phyloP scores from a whole-genome alignment of 2,113 vertebrate genomes.

The Silurus asotus region DNA sequence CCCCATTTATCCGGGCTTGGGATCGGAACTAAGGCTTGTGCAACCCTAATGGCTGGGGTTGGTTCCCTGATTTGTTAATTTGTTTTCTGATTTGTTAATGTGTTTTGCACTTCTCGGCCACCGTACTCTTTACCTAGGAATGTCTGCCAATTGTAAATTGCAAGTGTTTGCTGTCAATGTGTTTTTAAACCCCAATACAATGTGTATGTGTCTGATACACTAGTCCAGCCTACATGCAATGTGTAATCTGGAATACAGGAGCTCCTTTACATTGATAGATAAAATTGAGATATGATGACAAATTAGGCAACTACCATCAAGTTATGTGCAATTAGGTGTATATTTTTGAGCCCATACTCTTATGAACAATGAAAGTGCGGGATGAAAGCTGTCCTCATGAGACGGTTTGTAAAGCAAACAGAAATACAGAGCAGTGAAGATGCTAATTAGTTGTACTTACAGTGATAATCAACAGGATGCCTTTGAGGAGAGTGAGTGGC shows the following conservation, averaged over 20 bases:
- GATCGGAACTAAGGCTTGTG: no score
- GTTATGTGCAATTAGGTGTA: neutral
- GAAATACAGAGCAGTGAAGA: neutral
- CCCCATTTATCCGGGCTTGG: no score
- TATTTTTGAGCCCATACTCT: neutral
- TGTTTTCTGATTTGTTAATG: no score
- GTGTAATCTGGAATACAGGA: neutral
- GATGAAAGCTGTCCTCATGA: neutral
- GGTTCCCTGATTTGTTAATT: no score
- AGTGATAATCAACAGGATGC: constrained; percentile 70
- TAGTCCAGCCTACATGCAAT: neutral
- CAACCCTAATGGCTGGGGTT: no score
- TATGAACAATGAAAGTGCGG: neutral
- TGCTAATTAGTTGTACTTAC: constrained; percentile 53
- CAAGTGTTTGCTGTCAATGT: neutral
- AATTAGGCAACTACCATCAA: neutral
- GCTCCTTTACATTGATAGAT: neutral
- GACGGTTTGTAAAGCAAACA: neutral
- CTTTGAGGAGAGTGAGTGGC: constrained; percentile 71
- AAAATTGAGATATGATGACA: neutral
- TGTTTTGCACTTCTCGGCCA: no score
- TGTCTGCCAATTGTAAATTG: neutral
- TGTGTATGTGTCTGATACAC: neutral
- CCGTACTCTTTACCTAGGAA: neutral
- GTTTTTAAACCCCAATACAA: neutral